A percentile compares a stretch with the other conserved stretches of the same genome.
phyloP scores from a whole-genome alignment of 2,113 vertebrate species.

The Dipodomys ordii region DNA sequence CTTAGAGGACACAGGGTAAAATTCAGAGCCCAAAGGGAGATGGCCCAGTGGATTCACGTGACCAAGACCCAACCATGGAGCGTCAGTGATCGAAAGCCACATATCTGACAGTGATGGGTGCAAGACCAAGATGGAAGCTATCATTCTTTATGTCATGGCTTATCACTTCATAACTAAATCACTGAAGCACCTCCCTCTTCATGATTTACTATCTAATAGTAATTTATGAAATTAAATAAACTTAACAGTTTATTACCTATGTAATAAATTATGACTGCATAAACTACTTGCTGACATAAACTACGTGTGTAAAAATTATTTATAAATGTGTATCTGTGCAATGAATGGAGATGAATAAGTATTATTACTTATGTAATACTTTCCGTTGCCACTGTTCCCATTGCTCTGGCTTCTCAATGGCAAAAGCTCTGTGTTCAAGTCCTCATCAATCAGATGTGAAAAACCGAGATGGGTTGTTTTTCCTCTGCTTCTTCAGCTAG shows the following conservation, averaged over 20 bases:
- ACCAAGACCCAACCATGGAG: not conserved
- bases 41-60: not conserved
- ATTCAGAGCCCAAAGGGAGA: not conserved
- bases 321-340: too few relatives aligned
- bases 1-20: not conserved
- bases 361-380: not conserved
- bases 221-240: too few relatives aligned
- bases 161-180: too few relatives aligned
- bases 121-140: not conserved
- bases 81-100: not conserved
- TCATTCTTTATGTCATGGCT: too few relatives aligned
- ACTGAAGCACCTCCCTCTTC: too few relatives aligned
- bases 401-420: not conserved
- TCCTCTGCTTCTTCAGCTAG: not conserved
- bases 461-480: not conserved
- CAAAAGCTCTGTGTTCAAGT: not conserved
- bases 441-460: not conserved
- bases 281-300: too few relatives aligned
- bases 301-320: too few relatives aligned
- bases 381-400: fast-evolving
- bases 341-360: too few relatives aligned
- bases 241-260: too few relatives aligned
- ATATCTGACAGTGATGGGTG: not conserved
- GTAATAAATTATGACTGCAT: too few relatives aligned
- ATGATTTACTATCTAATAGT: too few relatives aligned